Conservation (phyloP, 2,888 invertebrate genomes). For the Oscheius sp. region DNA sequence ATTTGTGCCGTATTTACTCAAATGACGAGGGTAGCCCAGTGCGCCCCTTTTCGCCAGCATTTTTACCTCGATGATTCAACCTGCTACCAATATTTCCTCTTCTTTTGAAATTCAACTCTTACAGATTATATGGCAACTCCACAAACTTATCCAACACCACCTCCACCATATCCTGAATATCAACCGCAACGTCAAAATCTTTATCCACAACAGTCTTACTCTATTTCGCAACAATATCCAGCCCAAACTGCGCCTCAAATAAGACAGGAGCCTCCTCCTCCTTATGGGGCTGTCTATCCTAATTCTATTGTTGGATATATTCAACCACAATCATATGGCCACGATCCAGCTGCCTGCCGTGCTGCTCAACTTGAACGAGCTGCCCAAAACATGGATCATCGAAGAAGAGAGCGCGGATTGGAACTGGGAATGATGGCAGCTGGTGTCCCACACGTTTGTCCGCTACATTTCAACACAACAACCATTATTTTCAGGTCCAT, state of each 20-base stretch:
- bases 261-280: neutral
- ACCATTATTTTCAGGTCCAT: neutral
- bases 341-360: no score
- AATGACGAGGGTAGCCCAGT: no score
- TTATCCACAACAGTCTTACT: neutral
- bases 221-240: neutral
- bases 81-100: no score
- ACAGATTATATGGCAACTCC: no score
- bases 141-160: no score
- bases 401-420: neutral
- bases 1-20: no score
- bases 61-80: no score
- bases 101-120: no score
- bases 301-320: no score
- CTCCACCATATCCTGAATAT: no score
- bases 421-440: conserved; percentile 8
- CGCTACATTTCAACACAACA: neutral
- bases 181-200: neutral
- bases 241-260: neutral
- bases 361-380: neutral
- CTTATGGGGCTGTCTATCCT: neutral
- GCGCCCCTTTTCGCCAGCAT: no score
- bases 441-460: conserved; percentile 23
- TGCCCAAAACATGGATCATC: neutral
- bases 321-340: no score